Base-by-base conservation (phyloP, 2,113 vertebrate species). In the Neofelis nebulosa region DNA sequence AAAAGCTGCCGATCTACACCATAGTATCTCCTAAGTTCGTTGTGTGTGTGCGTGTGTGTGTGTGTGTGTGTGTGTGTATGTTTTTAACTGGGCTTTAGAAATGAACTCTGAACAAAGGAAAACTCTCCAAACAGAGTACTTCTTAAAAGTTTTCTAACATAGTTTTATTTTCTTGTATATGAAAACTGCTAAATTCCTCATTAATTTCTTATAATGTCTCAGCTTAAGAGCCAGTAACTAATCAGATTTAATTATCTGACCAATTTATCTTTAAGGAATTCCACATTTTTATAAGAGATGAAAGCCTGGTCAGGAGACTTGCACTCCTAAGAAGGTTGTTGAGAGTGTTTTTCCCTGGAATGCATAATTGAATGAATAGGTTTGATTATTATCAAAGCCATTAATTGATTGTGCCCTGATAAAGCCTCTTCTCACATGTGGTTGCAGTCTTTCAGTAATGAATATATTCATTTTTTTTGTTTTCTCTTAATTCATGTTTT, bases 301-400 rank as follows among this genome's bases (percentile, higher is more conserved):
- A 99, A 98, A 98, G 97, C 68, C 69, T 98, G 50, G 96, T 86
- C 91, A 95, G 95, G 88, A 98, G 97, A 97, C 23, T 25, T 94
- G 95, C 95, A 79, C 76, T 98, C 73, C 63, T 97, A 93, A 84
- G 85, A 91, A 92, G 87, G 92, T 92, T 87, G 89, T 88, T 80
- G 45, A 96, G 96, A 95, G 89, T 97, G 96, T 98, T 98, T 97
- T 97, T 95, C 96, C 91, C 92, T 92, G 63, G 91, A 92, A 84
- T 82, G 19, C 94, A 29, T 91, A 89, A 97, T 95, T 95, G 57
- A 94, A 94, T 91, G 89, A 98, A 92, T 92, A 89, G 71, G 81
- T 98, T 98, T 98, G 96, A 97, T 98, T 98, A 90, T 93, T 94
- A 81, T 98, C 90, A 94, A 96, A 97, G 96, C 98, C 97, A 90